Evolutionary conservation across 2,797 vertebrate species (phyloP).

Genomic region (Salarias fasciatus): DNA sequence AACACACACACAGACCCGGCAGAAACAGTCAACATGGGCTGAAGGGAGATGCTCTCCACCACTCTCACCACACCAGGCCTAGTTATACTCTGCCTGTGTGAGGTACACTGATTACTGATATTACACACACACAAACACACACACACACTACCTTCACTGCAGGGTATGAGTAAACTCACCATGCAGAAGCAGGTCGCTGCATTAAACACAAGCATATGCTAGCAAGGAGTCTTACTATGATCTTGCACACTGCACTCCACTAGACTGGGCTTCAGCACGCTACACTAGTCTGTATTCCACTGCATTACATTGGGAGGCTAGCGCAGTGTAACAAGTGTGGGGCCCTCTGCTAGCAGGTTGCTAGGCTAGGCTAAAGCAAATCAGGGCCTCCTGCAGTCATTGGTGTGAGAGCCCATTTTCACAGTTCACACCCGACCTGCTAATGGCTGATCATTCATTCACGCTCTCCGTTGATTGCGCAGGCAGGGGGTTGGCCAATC

Average conservation of each 20-base stretch:
- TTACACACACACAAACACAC: conserved; percentile 68
- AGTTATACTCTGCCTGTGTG: conserved; percentile 83
- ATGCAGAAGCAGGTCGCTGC: conserved; percentile 86
- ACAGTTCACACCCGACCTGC: conserved; percentile 84
- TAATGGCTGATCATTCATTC: conserved; percentile 85
- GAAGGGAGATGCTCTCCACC: conserved; percentile 62
- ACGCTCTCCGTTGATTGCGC: conserved; percentile 82
- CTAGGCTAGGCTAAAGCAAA: conserved; percentile 74
- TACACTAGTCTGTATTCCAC: conserved; percentile 77
- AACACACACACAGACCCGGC: conserved; percentile 18
- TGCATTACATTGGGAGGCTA: conserved; percentile 72
- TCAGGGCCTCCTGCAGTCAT: conserved; percentile 82
- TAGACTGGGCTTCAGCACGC: conserved; percentile 83
- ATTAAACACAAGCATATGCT: conserved; percentile 85
- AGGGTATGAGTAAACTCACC: conserved; percentile 82
- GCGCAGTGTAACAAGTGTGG: conserved; percentile 48
- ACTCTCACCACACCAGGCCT: conserved; percentile 74
- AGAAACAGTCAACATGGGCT: conserved; percentile 45
- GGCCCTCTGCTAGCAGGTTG: conserved; percentile 62
- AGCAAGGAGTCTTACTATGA: conserved; percentile 83
- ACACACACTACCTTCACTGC: conserved; percentile 79
- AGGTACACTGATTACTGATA: conserved; percentile 85
- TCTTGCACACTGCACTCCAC: conserved; percentile 82
- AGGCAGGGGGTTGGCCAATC: conserved; percentile 81
- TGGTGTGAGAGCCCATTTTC: conserved; percentile 84